Percentiles rank a stretch among this genome's conserved stretches.
Evolutionary conservation across 2,113 vertebrate genomes (phyloP).

Genomic region (Ailurus styani): DNA sequence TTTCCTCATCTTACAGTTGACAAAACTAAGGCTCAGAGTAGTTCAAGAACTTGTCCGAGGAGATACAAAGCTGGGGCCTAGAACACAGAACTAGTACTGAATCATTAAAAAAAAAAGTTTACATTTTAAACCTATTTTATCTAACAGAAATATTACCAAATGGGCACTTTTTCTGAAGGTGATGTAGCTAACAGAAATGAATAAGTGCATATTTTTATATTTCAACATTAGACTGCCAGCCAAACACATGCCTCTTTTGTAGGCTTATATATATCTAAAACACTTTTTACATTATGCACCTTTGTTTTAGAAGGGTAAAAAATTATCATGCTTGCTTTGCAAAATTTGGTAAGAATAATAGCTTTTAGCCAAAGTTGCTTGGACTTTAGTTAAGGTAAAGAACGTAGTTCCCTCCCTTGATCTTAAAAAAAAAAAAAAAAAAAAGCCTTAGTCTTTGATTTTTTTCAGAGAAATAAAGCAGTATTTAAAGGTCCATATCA

Average conservation of each 20-base stretch:
- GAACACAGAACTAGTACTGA: background rate
- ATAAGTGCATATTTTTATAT: background rate
- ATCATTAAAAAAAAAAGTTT: background rate
- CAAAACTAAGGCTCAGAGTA: background rate
- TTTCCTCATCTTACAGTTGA: background rate
- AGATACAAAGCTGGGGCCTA: background rate
- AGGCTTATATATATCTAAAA: background rate
- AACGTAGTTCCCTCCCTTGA: background rate
- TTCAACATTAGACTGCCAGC: background rate
- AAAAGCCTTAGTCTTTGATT: background rate
- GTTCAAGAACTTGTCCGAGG: background rate
- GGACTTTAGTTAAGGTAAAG: background rate
- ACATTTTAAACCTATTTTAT: conserved; percentile 1
- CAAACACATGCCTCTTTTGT: background rate
- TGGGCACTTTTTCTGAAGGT: background rate
- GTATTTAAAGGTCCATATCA: background rate
- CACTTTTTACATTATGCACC: background rate
- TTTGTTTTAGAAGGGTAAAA: background rate
- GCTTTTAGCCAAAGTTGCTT: background rate
- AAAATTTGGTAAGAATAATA: background rate
- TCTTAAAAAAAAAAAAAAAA: background rate
- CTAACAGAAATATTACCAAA: background rate
- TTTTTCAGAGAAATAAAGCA: background rate
- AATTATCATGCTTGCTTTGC: background rate
- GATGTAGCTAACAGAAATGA: background rate